Percentiles rank a stretch among this genome's conserved stretches.
These are phyloP conservation scores for Latrodectus hesperus DNA, from an alignment of 2,888 invertebrate species.

Conservation along the genomic window DNA sequence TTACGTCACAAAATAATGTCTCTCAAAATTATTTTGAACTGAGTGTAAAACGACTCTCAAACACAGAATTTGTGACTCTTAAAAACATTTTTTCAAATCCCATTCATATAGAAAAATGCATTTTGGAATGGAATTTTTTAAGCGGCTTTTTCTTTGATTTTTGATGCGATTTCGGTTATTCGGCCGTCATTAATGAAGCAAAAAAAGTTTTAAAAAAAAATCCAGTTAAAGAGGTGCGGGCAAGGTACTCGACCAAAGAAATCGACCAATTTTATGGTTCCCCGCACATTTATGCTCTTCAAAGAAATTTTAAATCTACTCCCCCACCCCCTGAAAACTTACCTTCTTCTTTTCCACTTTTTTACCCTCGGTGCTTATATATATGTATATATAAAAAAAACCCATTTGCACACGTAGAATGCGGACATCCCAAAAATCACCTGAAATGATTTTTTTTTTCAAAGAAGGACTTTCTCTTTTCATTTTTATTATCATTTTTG, in stretches of 20 bases:
- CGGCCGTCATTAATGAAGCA: constrained; percentile 59
- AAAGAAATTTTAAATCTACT: constrained; percentile 16
- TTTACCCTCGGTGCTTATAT: constrained; percentile 6
- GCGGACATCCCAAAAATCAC: constrained; percentile 8
- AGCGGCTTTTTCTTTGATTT: constrained; percentile 4
- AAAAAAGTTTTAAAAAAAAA: constrained; percentile 19
- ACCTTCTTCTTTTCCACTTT: constrained; percentile 11
- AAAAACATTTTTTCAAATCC: too few relatives aligned
- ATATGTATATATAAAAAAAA: constrained; percentile 61
- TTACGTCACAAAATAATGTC: too few relatives aligned
- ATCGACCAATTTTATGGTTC: constrained; percentile 60
- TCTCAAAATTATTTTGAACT: too few relatives aligned
- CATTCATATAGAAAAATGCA: too few relatives aligned
- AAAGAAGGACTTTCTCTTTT: constrained; percentile 24
- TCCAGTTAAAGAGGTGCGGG: neutral
- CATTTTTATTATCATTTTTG: constrained; percentile 56
- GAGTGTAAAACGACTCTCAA: too few relatives aligned
- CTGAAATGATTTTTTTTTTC: neutral
- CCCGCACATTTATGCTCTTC: constrained; percentile 51
- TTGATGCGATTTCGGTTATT: constrained; percentile 60
- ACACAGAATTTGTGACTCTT: too few relatives aligned
- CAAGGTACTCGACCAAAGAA: constrained; percentile 7
- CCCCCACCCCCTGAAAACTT: neutral
- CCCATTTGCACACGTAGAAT: constrained; percentile 62
- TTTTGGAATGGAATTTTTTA: too few relatives aligned